phyloP scores from a whole-genome alignment of 2,797 vertebrate species.

The Agapornis canus region DNA sequence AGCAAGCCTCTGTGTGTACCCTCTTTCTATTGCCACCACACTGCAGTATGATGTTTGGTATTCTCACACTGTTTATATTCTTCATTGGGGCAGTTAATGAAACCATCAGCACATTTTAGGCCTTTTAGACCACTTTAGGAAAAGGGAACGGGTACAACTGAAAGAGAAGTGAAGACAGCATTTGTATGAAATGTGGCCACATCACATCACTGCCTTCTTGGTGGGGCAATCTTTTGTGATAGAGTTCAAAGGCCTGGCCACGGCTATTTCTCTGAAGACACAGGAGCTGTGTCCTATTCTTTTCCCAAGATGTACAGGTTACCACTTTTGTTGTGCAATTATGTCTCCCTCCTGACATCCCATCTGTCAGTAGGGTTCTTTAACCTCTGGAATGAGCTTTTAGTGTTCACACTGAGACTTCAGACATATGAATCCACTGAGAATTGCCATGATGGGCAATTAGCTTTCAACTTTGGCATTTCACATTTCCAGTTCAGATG shows the following conservation, averaged over 20 bases:
- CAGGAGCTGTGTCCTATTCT: neutral
- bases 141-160: neutral
- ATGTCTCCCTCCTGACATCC: neutral
- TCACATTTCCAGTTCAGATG: neutral
- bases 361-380: neutral
- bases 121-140: neutral
- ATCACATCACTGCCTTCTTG: neutral
- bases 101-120: neutral
- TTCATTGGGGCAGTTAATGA: neutral
- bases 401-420: neutral
- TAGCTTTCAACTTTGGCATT: neutral
- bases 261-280: conserved; percentile 4
- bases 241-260: conserved; percentile 12
- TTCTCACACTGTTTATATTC: neutral
- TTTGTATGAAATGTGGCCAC: neutral
- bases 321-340: conserved; percentile 8
- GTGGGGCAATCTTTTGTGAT: neutral
- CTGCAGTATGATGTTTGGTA: neutral
- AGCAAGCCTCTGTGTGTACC: neutral
- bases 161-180: neutral
- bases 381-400: conserved; percentile 17
- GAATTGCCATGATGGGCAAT: conserved; percentile 15
- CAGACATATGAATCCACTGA: neutral
- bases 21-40: neutral
- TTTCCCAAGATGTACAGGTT: neutral